Percentiles rank a stretch among this genome's conserved stretches.
These are phyloP conservation scores for Drosophila subobscura DNA, from an alignment of 1,140 invertebrate genomes.

Conservation along the genomic window DNA sequence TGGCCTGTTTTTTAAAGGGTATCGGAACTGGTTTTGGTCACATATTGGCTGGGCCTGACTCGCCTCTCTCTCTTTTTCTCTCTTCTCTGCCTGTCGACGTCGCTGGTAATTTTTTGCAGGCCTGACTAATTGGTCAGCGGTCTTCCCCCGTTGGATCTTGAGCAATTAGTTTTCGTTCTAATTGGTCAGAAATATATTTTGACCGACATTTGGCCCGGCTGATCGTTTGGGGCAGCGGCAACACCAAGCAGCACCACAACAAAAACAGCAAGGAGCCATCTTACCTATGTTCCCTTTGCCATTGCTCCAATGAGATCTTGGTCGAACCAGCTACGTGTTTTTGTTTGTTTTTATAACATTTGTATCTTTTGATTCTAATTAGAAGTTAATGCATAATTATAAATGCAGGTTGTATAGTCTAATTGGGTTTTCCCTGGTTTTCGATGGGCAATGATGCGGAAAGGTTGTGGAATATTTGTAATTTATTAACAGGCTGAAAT, in stretches of 20 bases:
- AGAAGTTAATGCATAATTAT: constrained; percentile 9
- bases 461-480: constrained; percentile 60
- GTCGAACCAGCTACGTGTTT: constrained; percentile 37
- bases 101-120: constrained; percentile 45
- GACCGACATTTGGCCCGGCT: constrained; percentile 60
- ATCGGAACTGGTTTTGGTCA: constrained; percentile 59
- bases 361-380: constrained; percentile 27
- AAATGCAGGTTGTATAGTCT: constrained; percentile 29
- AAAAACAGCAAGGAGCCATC: constrained; percentile 28
- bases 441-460: constrained; percentile 66
- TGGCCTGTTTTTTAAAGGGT: constrained; percentile 20
- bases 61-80: constrained; percentile 11
- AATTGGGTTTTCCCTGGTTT: constrained; percentile 43
- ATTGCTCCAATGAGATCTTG: constrained; percentile 49
- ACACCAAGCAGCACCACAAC: background rate
- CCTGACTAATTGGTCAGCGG: constrained; percentile 74
- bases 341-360: constrained; percentile 8
- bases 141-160: constrained; percentile 76
- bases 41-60: constrained; percentile 11
- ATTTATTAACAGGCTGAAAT: constrained; percentile 49
- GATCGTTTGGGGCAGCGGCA: constrained; percentile 8
- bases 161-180: constrained; percentile 81
- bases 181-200: constrained; percentile 81
- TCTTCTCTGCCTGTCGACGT: constrained; percentile 12
- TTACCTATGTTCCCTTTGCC: constrained; percentile 51